Conservation (phyloP, 2,113 vertebrate species). For the Podilymbus podiceps region DNA sequence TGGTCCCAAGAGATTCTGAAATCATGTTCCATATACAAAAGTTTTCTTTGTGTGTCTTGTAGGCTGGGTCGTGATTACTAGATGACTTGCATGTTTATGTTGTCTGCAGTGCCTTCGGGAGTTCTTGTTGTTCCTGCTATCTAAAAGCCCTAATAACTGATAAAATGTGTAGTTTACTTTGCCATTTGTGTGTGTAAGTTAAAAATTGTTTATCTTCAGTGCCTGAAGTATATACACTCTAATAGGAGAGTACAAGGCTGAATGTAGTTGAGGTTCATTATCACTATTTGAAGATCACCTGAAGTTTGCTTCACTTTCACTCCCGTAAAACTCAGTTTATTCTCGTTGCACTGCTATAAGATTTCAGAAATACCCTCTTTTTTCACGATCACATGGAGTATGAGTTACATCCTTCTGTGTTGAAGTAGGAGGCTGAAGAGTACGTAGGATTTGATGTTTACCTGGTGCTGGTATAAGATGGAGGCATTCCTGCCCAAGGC, state of each 20-base stretch:
- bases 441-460: background rate
- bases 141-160: background rate
- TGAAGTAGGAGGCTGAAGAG: background rate
- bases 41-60: constrained; percentile 21
- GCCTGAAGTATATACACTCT: background rate
- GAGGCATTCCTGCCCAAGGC: background rate
- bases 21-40: background rate
- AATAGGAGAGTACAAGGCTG: background rate
- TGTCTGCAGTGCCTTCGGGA: background rate
- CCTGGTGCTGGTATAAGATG: background rate
- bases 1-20: constrained; percentile 26
- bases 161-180: background rate
- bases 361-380: background rate
- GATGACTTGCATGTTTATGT: background rate
- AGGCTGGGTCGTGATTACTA: background rate
- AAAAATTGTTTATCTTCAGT: background rate
- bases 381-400: background rate
- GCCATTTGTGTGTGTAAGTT: background rate
- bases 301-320: background rate
- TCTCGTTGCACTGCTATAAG: background rate
- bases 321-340: background rate
- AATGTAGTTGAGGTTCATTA: background rate
- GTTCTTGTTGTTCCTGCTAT: background rate
- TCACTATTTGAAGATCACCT: background rate
- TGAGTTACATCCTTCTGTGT: background rate